These are phyloP conservation scores for Hemibagrus guttatus DNA, from an alignment of 2,797 vertebrate genomes.

Conservation along the genomic window DNA sequence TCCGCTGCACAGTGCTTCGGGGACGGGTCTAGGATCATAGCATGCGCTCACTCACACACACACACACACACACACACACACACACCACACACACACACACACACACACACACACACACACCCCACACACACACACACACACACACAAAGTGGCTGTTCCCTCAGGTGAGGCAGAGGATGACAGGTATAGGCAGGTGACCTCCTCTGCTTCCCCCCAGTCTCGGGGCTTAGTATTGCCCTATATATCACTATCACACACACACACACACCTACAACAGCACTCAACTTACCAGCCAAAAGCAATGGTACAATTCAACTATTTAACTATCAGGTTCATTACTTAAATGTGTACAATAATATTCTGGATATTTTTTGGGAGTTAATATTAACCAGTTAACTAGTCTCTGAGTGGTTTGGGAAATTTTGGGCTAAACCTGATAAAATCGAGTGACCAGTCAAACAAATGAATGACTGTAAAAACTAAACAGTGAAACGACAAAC, in stretches of 20 bases:
- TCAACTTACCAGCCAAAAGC: no score
- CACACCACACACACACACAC: constrained; percentile 42
- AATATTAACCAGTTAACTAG: background rate
- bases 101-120: constrained; percentile 50
- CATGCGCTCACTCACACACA: constrained; percentile 20
- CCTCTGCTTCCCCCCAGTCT: background rate
- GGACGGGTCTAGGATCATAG: background rate
- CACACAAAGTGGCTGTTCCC: constrained; percentile 34
- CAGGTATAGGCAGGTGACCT: background rate
- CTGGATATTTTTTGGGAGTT: background rate
- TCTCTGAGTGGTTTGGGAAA: background rate
- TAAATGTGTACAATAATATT: background rate
- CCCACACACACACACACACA: constrained; percentile 25
- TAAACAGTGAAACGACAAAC: background rate
- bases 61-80: constrained; percentile 35
- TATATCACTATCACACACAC: background rate
- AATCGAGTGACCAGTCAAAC: background rate
- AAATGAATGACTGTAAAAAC: background rate
- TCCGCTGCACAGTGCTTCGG: constrained; percentile 63
- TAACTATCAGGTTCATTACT: background rate
- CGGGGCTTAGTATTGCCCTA: background rate
- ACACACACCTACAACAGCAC: background rate
- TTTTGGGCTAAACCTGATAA: background rate
- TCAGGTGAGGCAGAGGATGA: constrained; percentile 4
- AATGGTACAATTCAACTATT: background rate